phyloP scores from a whole-genome alignment of 2,113 vertebrate species.

The Cynocephalus volans region DNA sequence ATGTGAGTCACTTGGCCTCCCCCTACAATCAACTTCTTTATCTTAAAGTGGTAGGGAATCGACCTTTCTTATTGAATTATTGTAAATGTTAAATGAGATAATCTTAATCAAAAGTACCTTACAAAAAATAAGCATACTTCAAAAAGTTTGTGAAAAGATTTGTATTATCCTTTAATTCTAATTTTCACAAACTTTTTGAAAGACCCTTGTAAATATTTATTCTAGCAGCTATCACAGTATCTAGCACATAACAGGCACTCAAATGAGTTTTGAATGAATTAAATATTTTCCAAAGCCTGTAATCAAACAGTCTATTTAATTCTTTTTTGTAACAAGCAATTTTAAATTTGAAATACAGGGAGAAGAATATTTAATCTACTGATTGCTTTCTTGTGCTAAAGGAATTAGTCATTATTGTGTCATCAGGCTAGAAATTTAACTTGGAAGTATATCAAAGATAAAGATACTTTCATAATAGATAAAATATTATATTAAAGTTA shows the following conservation, averaged over 20 bases:
- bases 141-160: too few species aligned
- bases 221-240: not conserved
- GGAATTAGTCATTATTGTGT: slow-evolving; percentile 16
- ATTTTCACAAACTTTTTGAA: too few species aligned
- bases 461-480: not conserved
- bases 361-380: slow-evolving; percentile 40
- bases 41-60: not conserved
- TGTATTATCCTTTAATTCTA: too few species aligned
- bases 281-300: not conserved
- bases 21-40: not conserved
- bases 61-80: not conserved
- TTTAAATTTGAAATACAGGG: not conserved
- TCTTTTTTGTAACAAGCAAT: slow-evolving; percentile 10
- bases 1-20: not conserved
- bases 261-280: slow-evolving; percentile 21
- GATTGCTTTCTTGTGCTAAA: not conserved
- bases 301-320: not conserved
- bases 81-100: slow-evolving; percentile 11
- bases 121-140: not conserved
- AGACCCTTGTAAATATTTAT: too few species aligned
- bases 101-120: slow-evolving; percentile 20
- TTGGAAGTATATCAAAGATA: slow-evolving; percentile 36
- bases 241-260: not conserved
- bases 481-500: not conserved
- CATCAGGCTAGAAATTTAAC: slow-evolving; percentile 13